Evolutionary conservation across 1,140 invertebrate genomes (phyloP).

Genomic region (Schlechtendalia chinensis): DNA sequence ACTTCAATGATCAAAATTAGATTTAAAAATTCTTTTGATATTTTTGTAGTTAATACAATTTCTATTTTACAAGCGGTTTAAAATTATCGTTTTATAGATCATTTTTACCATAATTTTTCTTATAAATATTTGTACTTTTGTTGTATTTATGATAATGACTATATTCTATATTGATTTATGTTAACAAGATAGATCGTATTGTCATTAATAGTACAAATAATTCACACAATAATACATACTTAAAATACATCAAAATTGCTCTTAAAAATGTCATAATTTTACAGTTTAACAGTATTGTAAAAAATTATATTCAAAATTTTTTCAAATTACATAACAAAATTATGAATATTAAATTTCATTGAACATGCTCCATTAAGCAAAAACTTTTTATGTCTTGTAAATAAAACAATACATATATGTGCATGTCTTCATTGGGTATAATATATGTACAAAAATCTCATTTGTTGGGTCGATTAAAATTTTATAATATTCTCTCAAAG

Average conservation of each 20-base stretch:
- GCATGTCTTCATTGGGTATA: not conserved
- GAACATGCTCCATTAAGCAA: not conserved
- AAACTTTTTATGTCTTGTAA: not conserved
- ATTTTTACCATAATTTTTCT: not conserved
- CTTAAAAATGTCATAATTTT: not conserved
- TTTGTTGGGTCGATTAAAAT: no score
- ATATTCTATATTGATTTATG: not conserved
- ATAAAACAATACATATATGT: not conserved
- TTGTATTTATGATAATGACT: not conserved
- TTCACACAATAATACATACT: not conserved
- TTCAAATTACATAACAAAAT: not conserved
- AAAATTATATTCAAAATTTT: not conserved
- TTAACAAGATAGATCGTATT: not conserved
- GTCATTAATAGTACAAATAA: not conserved
- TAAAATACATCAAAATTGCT: not conserved
- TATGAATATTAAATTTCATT: not conserved
- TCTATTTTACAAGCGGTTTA: not conserved
- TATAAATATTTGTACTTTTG: not conserved
- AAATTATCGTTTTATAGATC: not conserved
- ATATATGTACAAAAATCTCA: not conserved
- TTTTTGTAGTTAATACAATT: not conserved
- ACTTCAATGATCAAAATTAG: slow-evolving; percentile 2
- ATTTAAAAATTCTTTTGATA: not conserved
- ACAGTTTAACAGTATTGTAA: not conserved
- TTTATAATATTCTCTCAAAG: no score